A percentile compares a stretch with the other conserved stretches of the same genome.
Evolutionary conservation across 2,797 vertebrate genomes (phyloP).

Genomic region (Sphaeramia orbicularis): DNA sequence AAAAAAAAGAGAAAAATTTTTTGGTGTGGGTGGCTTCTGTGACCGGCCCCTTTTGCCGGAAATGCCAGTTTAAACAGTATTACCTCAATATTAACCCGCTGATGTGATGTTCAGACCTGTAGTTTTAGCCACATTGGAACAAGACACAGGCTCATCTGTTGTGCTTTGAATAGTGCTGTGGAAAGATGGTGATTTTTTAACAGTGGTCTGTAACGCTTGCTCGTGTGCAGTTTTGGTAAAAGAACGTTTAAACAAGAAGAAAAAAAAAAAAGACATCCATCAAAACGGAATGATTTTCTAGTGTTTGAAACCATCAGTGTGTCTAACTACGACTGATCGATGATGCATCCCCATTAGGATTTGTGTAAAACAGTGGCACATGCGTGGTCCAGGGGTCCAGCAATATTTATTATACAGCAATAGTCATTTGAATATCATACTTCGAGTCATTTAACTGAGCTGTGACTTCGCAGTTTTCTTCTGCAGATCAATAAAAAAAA

Average conservation of each 20-base stretch:
- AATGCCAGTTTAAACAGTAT: conserved; percentile 76
- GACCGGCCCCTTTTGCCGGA: conserved; percentile 61
- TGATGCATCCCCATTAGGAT: conserved; percentile 48
- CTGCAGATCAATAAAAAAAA: conserved; percentile 51
- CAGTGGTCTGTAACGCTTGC: conserved; percentile 71
- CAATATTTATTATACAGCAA: conserved; percentile 86
- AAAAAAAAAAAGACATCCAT: conserved; percentile 19
- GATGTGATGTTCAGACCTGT: conserved; percentile 77
- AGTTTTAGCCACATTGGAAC: conserved; percentile 66
- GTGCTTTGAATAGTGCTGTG: conserved; percentile 74
- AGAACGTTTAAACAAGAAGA: conserved; percentile 1
- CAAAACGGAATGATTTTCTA: conserved; percentile 46
- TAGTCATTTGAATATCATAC: conserved; percentile 74
- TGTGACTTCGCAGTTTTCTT: conserved; percentile 66
- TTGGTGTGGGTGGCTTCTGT: conserved; percentile 59
- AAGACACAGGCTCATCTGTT: conserved; percentile 72
- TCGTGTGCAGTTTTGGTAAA: conserved; percentile 69
- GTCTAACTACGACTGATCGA: conserved; percentile 57
- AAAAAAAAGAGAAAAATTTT: conserved; percentile 21
- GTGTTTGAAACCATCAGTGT: conserved; percentile 59
- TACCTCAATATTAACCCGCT: conserved; percentile 82
- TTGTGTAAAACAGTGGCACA: conserved; percentile 63
- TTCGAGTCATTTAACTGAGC: conserved; percentile 65
- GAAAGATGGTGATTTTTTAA: conserved; percentile 66
- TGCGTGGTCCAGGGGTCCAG: conserved; percentile 75